Percentiles rank a stretch among this genome's conserved stretches.
phyloP scores from a whole-genome alignment of 2,797 vertebrate genomes.

The Hybognathus amarus region DNA sequence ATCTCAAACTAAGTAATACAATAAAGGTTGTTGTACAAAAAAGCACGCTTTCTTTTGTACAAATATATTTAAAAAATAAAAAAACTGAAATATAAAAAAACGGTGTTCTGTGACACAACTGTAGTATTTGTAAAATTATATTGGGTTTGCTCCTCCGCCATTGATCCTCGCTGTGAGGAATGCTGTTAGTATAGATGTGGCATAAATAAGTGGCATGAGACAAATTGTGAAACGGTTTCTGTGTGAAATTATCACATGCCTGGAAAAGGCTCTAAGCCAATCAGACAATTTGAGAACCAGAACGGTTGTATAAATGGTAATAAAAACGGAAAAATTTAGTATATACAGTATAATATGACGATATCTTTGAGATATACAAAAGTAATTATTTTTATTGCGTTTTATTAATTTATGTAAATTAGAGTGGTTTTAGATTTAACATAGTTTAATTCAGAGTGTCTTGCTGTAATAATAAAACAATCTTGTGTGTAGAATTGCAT shows the following conservation, averaged over 20 bases:
- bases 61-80: no score
- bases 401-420: background rate
- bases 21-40: background rate
- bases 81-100: background rate
- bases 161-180: background rate
- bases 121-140: background rate
- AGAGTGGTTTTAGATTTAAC: background rate
- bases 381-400: background rate
- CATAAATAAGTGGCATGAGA: background rate
- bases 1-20: background rate
- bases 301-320: background rate
- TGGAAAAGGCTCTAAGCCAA: background rate
- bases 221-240: background rate
- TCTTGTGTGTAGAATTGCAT: background rate
- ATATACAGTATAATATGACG: background rate
- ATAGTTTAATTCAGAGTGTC: background rate
- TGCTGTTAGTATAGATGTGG: background rate
- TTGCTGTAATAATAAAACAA: background rate
- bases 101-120: background rate
- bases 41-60: background rate
- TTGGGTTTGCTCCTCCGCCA: background rate
- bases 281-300: background rate
- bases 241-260: background rate
- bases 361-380: background rate
- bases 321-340: background rate